phyloP scores from a whole-genome alignment of 2,797 vertebrate genomes.

The Peromyscus nudipes region DNA sequence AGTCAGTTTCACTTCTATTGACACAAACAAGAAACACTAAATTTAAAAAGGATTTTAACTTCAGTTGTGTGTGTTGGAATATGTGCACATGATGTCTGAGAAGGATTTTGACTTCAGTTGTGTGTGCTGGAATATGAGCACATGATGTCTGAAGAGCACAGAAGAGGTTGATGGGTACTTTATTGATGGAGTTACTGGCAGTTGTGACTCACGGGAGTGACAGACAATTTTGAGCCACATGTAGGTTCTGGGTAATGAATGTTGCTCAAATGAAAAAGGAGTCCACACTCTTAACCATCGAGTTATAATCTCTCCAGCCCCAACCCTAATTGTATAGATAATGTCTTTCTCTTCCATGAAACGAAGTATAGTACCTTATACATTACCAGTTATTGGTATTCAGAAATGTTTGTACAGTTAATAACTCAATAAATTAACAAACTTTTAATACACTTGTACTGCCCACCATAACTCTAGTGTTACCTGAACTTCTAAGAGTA shows the following conservation, averaged over 20 bases:
- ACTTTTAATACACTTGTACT: not conserved
- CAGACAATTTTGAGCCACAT: not conserved
- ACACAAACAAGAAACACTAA: not conserved
- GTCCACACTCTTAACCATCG: not conserved
- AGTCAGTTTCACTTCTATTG: not conserved
- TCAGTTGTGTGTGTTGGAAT: not conserved
- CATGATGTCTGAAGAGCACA: not conserved
- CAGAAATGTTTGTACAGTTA: not conserved
- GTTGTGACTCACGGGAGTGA: not conserved
- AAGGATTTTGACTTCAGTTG: not conserved
- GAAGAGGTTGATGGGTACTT: no score
- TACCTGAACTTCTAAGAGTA: conserved; percentile 2
- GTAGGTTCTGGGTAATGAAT: no score
- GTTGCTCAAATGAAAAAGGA: no score
- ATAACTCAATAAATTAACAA: not conserved
- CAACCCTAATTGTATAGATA: not conserved
- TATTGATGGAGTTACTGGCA: not conserved
- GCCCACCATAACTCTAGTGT: not conserved
- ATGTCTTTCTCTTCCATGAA: not conserved
- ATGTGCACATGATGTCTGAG: no score
- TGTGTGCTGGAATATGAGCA: not conserved
- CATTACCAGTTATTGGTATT: not conserved
- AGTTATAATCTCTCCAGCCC: not conserved
- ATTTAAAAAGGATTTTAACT: not conserved
- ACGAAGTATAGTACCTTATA: not conserved